Conservation (phyloP, 2,888 invertebrate species). For the Celastrina argiolus region DNA sequence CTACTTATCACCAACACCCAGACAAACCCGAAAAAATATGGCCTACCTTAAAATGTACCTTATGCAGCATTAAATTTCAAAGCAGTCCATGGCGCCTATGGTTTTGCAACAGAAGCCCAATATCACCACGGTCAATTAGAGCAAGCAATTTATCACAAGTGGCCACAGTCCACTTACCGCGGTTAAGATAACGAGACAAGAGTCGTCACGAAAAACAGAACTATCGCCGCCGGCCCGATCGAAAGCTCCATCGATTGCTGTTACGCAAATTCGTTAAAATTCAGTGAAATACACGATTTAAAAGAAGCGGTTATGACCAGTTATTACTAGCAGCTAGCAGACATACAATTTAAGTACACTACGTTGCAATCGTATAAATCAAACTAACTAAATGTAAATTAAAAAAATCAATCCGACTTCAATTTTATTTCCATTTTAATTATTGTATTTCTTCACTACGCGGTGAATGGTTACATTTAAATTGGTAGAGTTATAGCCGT, state of each 20-base stretch:
- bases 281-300: not conserved
- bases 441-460: too few species aligned
- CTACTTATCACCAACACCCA: too few species aligned
- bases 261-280: slow-evolving; percentile 8
- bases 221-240: slow-evolving; percentile 42
- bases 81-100: slow-evolving; percentile 22
- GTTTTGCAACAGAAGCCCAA: slow-evolving; percentile 29
- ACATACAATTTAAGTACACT: too few species aligned
- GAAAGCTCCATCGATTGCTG: slow-evolving; percentile 38
- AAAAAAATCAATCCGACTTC: too few species aligned
- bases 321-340: not conserved
- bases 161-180: slow-evolving; percentile 28
- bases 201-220: slow-evolving; percentile 50
- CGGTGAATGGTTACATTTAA: too few species aligned
- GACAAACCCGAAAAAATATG: too few species aligned
- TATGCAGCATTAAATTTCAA: not conserved
- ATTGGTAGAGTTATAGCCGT: too few species aligned
- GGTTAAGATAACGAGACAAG: slow-evolving; percentile 30
- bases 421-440: too few species aligned
- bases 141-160: slow-evolving; percentile 34
- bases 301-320: not conserved
- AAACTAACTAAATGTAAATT: too few species aligned
- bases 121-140: slow-evolving; percentile 25
- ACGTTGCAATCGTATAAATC: too few species aligned
- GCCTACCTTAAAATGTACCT: too few species aligned